Evolutionary conservation across 1,140 invertebrate species (phyloP), one percentile per base, ranked within the genome.

Genomic region (Drosophila repleta): DNA sequence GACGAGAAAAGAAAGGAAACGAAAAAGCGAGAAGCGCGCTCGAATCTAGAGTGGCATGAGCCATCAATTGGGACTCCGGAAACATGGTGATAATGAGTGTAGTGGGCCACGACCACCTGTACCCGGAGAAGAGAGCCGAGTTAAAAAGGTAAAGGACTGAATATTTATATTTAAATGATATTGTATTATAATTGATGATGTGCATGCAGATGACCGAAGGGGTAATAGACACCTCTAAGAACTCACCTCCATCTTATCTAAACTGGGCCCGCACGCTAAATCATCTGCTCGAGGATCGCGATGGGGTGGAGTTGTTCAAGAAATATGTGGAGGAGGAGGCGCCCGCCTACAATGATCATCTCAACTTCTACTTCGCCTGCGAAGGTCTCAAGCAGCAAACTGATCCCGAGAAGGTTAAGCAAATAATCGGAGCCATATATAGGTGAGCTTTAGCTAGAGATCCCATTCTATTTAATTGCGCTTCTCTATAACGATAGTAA

Each of bases 291-390:
- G 94, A 95, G 91, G 97, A 98, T 93, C 94, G 94, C 62, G 96
- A 97, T 92, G 97, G 97, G 48, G 95, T 97, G 62, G 94, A 95
- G 52, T 93, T 98, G 76, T 98, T 98, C 92, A 94, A 95, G 87
- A 94, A 94, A 87, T 98, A 96, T 92, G 94, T 98, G 71, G 93
- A 95, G 79, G 94, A 96, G 79, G 97, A 98, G 92, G 95, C 95
- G 62, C 94, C 94, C 76, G 94, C 94, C 71, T 95, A 96, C 91
- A 94, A 95, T 53, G 95, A 96, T 91, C 94, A 95, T 39, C 94
- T 98, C 69, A 95, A 97, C 89, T 98, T 98, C 92, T 97, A 96
- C 94, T 98, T 97, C 92, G 97, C 97, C 46, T 97, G 97, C 92
- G 95, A 97, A 90, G 97, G 97, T 15, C 94, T 98, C 61, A 96